Conservation (phyloP, 2,797 vertebrate genomes). For the Argentina silus region DNA sequence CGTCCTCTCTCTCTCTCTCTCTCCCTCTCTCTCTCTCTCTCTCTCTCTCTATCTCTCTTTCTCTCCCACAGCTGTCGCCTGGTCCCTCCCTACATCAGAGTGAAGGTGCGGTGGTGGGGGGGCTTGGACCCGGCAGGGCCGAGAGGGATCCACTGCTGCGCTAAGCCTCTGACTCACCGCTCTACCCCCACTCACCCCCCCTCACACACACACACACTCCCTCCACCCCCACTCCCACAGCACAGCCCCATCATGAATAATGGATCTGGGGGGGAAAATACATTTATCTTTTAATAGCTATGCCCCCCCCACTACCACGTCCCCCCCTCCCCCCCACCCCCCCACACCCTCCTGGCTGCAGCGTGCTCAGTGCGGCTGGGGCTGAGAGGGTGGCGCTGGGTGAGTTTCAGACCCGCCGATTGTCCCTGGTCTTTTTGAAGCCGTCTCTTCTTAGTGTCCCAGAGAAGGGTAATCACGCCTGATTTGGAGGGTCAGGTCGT, state of each 20-base stretch:
- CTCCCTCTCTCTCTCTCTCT: conserved; percentile 40
- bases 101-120: conserved; percentile 55
- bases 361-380: conserved; percentile 68
- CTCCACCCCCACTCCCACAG: conserved; percentile 57
- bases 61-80: conserved; percentile 61
- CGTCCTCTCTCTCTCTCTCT: conserved; percentile 48
- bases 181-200: conserved; percentile 47
- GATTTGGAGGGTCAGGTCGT: conserved; percentile 75
- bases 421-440: conserved; percentile 82
- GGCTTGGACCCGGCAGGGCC: conserved; percentile 62
- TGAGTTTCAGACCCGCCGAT: conserved; percentile 70
- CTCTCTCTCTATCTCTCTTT: conserved; percentile 25
- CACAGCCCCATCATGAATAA: conserved; percentile 81
- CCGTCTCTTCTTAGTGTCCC: conserved; percentile 81
- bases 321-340: conserved; percentile 8
- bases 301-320: conserved; percentile 50
- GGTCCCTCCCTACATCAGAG: conserved; percentile 50
- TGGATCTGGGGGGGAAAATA: conserved; percentile 78
- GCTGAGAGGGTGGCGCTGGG: conserved; percentile 52
- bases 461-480: conserved; percentile 84
- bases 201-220: conserved; percentile 55
- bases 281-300: conserved; percentile 86
- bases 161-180: conserved; percentile 73
- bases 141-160: conserved; percentile 70
- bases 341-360: no score